Evolutionary conservation across 2,888 invertebrate species (phyloP).

Genomic region (Eilema caniola): DNA sequence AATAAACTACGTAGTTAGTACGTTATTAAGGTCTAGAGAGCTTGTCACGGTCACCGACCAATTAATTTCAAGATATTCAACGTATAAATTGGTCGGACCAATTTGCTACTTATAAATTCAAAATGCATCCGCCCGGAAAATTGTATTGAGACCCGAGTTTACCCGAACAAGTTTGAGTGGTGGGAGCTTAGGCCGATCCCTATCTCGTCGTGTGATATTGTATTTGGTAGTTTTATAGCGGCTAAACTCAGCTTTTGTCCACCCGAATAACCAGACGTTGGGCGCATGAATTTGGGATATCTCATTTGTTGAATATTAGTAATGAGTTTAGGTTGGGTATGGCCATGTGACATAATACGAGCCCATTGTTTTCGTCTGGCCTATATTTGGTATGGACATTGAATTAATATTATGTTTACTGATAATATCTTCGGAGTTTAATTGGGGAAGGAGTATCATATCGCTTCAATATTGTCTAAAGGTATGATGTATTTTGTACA

Average conservation of each 20-base stretch:
- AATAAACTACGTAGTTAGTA: conserved; percentile 47
- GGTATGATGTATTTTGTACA: too few species aligned
- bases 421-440: background rate
- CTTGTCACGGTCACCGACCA: conserved; percentile 71
- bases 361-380: conserved; percentile 18
- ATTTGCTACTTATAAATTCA: conserved; percentile 86
- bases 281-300: conserved; percentile 54
- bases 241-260: conserved; percentile 72
- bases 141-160: conserved; percentile 80
- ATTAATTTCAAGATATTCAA: conserved; percentile 84
- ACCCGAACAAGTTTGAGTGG: conserved; percentile 62
- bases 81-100: conserved; percentile 82
- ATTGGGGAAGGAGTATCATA: too few species aligned
- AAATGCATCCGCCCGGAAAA: conserved; percentile 84
- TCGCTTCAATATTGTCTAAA: too few species aligned
- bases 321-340: conserved; percentile 44
- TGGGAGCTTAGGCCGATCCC: conserved; percentile 44
- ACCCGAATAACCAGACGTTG: conserved; percentile 62
- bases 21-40: conserved; percentile 53
- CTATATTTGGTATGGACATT: conserved; percentile 13
- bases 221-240: conserved; percentile 67
- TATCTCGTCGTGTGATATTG: conserved; percentile 54
- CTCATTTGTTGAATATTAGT: conserved; percentile 59
- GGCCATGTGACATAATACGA: conserved; percentile 37
- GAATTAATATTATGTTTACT: background rate